A percentile compares a stretch with the other conserved stretches of the same genome.
phyloP scores from a whole-genome alignment of 2,113 vertebrate species.

The Pomatorhinus ruficollis region DNA sequence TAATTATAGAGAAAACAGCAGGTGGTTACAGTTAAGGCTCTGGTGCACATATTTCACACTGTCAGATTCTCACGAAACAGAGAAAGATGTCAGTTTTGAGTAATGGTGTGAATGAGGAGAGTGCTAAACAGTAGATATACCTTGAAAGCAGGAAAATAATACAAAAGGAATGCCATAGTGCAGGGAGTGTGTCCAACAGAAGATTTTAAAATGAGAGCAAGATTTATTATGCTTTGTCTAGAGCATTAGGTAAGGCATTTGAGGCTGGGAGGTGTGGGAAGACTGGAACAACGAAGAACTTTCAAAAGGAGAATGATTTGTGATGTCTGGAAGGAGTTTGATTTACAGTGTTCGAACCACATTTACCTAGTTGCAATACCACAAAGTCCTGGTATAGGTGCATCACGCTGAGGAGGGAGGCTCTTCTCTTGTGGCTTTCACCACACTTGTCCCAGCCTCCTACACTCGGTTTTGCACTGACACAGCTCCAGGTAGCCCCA shows the following conservation, averaged over 20 bases:
- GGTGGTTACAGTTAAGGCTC: not conserved
- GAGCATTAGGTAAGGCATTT: not conserved
- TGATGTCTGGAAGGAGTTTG: not conserved
- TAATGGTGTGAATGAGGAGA: not conserved
- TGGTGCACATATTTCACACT: not conserved
- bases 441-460: not conserved
- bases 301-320: not conserved
- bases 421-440: conserved; percentile 3
- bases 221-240: not conserved
- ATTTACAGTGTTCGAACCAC: not conserved
- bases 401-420: not conserved
- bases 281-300: not conserved
- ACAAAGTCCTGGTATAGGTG: not conserved
- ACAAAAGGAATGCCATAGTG: not conserved
- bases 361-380: not conserved
- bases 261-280: not conserved
- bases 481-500: not conserved
- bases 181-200: not conserved
- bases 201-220: not conserved
- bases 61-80: not conserved
- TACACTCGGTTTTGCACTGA: not conserved
- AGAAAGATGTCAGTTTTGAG: not conserved
- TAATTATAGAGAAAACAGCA: conserved; percentile 12
- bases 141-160: not conserved
- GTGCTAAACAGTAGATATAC: not conserved